Evolutionary conservation across 2,113 vertebrate species (phyloP).

Genomic region (Platysteira castanea): DNA sequence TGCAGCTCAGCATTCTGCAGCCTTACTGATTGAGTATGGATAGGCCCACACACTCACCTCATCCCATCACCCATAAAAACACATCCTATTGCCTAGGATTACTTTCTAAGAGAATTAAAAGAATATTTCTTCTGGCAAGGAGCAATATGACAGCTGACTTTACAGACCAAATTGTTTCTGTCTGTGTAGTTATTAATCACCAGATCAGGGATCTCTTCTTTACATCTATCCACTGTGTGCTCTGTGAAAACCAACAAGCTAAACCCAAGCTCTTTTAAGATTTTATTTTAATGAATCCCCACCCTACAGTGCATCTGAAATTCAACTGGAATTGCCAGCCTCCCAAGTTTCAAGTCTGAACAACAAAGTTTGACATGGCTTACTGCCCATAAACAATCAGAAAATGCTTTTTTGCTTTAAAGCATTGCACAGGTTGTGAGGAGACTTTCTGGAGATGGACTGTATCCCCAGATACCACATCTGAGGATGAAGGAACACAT

Average conservation of each 20-base stretch:
- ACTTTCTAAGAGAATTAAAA: background rate
- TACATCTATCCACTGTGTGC: background rate
- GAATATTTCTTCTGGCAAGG: background rate
- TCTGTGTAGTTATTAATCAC: background rate
- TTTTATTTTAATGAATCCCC: background rate
- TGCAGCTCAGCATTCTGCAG: background rate
- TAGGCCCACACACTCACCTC: background rate
- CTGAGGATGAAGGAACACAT: background rate
- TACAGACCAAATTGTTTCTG: background rate
- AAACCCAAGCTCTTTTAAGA: background rate
- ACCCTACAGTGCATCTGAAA: background rate
- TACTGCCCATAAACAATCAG: background rate
- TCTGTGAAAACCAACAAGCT: background rate
- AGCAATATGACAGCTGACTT: background rate
- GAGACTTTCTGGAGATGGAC: background rate
- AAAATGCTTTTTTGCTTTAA: background rate
- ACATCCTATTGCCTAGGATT: background rate
- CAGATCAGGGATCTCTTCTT: background rate
- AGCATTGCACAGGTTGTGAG: background rate
- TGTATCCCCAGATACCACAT: background rate
- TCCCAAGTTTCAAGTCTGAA: background rate
- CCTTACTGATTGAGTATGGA: background rate
- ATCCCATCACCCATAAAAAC: background rate
- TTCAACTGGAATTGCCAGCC: background rate
- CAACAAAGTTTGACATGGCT: background rate